Evolutionary conservation across 2,113 vertebrate genomes (phyloP), one percentile per base, ranked within the genome.

Genomic region (Cyprinodon variegatus): DNA sequence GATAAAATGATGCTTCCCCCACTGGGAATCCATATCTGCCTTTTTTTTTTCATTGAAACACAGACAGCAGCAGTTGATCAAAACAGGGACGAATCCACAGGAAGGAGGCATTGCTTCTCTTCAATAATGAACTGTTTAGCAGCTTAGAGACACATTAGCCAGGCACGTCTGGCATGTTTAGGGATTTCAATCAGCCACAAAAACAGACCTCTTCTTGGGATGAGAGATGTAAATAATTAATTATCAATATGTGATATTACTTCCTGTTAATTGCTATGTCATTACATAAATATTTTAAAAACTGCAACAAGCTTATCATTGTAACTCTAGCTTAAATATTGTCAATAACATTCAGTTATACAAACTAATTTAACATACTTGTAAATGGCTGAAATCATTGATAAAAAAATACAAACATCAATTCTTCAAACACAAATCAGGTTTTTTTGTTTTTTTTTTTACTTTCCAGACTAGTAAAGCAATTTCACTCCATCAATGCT

Each of bases 41-140:
- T 81, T 43, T 70, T 62, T 74, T 83, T 88, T 88, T 86, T 7
- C 62, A 84, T 72, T 69, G 68, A 41, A 71, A 76, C 72, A 81
- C 60, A 79, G 90, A 88, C 82, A 83, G 81, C 38, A 66, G 70
- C 70, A 67, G 65, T 76, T 68, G 60, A 90, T 90, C 79, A 82
- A 79, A 78, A 86, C 22, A 43, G 59, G 40, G 22, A 74, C 36
- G 40, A 38, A 43, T 15, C 41, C 15, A 65, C 41, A 60, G 29
- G 29, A 78, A 39, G 57, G 61, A n/a, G 76, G 22, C 74, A 39
- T 43, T 45, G 69, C 67, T 41, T 45, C 40, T 61, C 20, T 65
- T 60, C 6, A 46, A 1, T 61, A 66, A 70, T 80, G 22, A 76
- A 79, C 41, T 59, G 12, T 70, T 80, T 0, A 70, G 53, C 64